phyloP scores from a whole-genome alignment of 1,140 invertebrate genomes.

The Frieseomelitta varia region DNA sequence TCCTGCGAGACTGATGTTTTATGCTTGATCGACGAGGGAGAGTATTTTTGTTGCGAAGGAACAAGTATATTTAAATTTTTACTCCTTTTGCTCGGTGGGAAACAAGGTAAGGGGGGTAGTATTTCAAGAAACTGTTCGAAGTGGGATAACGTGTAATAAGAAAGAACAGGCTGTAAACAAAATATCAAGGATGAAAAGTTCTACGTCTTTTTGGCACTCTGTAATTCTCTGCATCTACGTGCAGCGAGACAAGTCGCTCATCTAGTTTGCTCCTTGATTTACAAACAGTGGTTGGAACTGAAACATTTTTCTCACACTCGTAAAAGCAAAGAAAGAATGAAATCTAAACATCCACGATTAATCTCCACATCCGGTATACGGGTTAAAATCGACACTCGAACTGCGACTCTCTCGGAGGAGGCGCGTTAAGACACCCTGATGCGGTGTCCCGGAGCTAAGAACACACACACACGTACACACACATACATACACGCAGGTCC shows the following conservation, averaged over 20 bases:
- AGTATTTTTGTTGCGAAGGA: background rate
- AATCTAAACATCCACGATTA: background rate
- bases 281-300: background rate
- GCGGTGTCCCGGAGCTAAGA: slow-evolving; percentile 27
- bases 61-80: background rate
- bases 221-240: no score
- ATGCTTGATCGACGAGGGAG: slow-evolving; percentile 7
- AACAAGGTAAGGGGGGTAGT: background rate
- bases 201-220: no score
- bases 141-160: no score
- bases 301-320: background rate
- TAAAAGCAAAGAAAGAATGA: background rate
- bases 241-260: background rate
- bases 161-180: background rate
- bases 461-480: slow-evolving; percentile 18
- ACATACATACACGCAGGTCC: background rate
- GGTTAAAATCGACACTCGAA: background rate
- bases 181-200: no score
- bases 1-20: background rate
- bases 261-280: no score
- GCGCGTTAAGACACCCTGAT: background rate
- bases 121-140: background rate
- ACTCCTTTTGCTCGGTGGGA: background rate
- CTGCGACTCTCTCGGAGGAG: background rate
- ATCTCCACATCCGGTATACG: background rate